Evolutionary conservation across 2,113 vertebrate genomes (phyloP).

Genomic region (Xenotilapia longispinis): DNA sequence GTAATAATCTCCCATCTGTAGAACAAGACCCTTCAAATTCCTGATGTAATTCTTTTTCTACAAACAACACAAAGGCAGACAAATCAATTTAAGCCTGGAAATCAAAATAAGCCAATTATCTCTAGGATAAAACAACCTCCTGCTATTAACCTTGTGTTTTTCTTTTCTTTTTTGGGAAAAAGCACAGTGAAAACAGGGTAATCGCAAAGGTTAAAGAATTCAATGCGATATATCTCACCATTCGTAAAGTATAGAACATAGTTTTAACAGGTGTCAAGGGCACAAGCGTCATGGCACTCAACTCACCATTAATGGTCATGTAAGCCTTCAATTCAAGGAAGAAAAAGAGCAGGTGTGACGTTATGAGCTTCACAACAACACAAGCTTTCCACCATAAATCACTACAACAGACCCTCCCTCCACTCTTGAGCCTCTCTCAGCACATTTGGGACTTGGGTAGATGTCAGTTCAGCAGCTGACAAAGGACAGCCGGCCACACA

Average conservation of each 20-base stretch:
- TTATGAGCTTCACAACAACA: slow-evolving; percentile 17
- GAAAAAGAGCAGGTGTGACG: slow-evolving; percentile 51
- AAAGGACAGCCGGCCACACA: slow-evolving; percentile 41
- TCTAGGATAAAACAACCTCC: not conserved
- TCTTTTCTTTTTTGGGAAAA: not conserved
- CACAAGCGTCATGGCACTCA: not conserved
- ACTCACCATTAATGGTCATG: not conserved
- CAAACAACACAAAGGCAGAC: not conserved
- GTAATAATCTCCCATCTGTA: not conserved
- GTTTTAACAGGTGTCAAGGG: slow-evolving; percentile 7
- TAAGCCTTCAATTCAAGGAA: slow-evolving; percentile 6
- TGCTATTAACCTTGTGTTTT: not conserved
- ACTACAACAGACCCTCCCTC: not conserved
- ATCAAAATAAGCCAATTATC: not conserved
- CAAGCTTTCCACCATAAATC: slow-evolving; percentile 37
- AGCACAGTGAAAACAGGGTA: not conserved
- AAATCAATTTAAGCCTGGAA: not conserved
- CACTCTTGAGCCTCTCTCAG: not conserved
- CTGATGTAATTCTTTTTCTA: not conserved
- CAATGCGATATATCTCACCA: not conserved
- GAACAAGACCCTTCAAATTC: not conserved
- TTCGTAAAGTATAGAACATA: not conserved
- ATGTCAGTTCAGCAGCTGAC: slow-evolving; percentile 36
- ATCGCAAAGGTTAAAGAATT: not conserved
- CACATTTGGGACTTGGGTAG: not conserved